Percentiles rank a stretch among this genome's conserved stretches.
Conservation (phyloP, 2,113 vertebrate genomes). For the Triplophysa dalaica region DNA sequence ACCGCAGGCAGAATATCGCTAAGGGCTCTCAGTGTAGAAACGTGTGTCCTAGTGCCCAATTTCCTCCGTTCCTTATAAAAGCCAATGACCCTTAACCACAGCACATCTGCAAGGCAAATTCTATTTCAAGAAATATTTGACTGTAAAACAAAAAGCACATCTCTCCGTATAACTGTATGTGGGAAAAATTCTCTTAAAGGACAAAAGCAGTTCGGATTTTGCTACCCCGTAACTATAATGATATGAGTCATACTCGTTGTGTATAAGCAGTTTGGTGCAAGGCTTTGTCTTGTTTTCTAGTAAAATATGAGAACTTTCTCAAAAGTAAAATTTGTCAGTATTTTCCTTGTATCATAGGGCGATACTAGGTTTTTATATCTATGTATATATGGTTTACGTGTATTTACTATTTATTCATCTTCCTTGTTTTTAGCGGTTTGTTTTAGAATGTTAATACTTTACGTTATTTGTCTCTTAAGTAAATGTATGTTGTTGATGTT, state of each 20-base stretch:
- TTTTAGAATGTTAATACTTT: too few relatives aligned
- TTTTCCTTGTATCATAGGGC: too few relatives aligned
- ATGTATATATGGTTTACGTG: too few relatives aligned
- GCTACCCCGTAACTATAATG: not conserved
- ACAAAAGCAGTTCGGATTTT: slow-evolving; percentile 17
- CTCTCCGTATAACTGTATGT: not conserved
- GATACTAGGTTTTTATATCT: too few relatives aligned
- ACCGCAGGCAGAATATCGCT: not conserved
- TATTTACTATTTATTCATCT: too few relatives aligned
- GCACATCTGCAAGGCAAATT: slow-evolving; percentile 27
- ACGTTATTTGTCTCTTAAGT: too few relatives aligned
- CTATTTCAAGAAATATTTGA: slow-evolving; percentile 13
- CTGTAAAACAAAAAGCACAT: slow-evolving; percentile 13
- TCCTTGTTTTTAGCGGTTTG: too few relatives aligned
- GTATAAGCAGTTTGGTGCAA: not conserved
- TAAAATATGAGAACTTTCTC: too few relatives aligned
- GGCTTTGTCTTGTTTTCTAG: too few relatives aligned
- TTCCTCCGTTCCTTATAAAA: slow-evolving; percentile 49
- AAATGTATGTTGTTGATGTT: too few relatives aligned
- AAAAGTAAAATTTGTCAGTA: too few relatives aligned
- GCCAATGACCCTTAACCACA: slow-evolving; percentile 63
- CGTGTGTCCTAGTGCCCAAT: slow-evolving; percentile 57
- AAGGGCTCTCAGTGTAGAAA: slow-evolving; percentile 1
- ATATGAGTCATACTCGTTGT: not conserved
- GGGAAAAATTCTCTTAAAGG: not conserved